A percentile compares a stretch with the other conserved stretches of the same genome.
Evolutionary conservation across 2,113 vertebrate genomes (phyloP).

Genomic region (Lucifuga dentata): DNA sequence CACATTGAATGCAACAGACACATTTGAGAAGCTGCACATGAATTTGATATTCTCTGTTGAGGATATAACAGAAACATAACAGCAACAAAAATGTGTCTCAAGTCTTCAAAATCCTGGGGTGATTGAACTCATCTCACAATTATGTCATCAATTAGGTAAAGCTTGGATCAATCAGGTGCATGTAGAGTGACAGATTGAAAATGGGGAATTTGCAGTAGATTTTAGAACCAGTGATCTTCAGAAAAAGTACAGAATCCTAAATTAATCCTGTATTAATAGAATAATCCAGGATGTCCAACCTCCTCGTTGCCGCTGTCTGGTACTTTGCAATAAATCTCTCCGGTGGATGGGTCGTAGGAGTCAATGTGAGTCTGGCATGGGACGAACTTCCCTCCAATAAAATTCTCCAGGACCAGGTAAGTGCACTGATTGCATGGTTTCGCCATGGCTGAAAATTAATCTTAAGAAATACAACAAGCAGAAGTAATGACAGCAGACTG

Average conservation of each 20-base stretch:
- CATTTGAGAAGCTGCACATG: no score
- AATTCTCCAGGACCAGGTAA: conserved; percentile 90
- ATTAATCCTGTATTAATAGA: no score
- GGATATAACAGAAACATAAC: no score
- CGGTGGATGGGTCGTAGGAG: conserved; percentile 91
- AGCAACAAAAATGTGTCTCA: no score
- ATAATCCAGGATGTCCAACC: conserved; percentile 81
- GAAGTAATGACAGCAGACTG: neutral
- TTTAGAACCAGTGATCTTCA: no score
- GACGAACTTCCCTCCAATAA: conserved; percentile 90
- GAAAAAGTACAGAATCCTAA: neutral
- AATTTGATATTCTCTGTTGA: no score
- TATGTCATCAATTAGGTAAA: no score
- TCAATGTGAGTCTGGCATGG: conserved; percentile 87
- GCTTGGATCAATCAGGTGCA: no score
- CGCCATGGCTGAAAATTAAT: conserved; percentile 35
- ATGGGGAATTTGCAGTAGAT: neutral
- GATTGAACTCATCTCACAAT: no score
- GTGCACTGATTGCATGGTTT: conserved; percentile 70
- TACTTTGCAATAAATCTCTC: conserved; percentile 91
- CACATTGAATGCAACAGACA: no score
- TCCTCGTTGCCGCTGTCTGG: conserved; percentile 91
- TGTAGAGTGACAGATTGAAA: no score
- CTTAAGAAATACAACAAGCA: neutral
- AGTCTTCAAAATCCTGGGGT: no score